Percentiles rank a stretch among this genome's conserved stretches.
These are phyloP conservation scores for Apodemus agrarius DNA, from an alignment of 2,797 vertebrate genomes.

Conservation along the genomic window DNA sequence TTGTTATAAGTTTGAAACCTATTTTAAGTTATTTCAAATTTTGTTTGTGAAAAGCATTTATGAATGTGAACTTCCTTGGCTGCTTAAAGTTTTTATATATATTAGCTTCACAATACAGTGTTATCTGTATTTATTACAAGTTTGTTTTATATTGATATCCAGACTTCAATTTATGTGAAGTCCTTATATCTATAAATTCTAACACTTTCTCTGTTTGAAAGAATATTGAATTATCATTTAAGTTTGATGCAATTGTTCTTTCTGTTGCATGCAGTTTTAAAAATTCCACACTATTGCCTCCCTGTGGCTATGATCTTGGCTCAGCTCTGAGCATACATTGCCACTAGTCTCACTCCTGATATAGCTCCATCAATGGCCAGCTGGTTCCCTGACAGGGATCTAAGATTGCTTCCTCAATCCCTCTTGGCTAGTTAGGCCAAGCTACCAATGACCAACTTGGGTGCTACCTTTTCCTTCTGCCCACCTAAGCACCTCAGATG, in stretches of 20 bases:
- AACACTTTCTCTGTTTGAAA: not conserved
- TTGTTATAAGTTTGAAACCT: not conserved
- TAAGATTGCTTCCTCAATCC: too few species aligned
- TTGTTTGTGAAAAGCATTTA: not conserved
- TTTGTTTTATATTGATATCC: not conserved
- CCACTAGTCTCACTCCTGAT: too few species aligned
- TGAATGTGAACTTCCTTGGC: not conserved
- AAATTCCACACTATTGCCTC: too few species aligned
- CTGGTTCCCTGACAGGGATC: too few species aligned
- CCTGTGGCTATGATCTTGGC: fast-evolving
- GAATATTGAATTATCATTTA: not conserved
- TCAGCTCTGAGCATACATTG: too few species aligned
- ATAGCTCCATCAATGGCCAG: too few species aligned
- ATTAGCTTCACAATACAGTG: not conserved
- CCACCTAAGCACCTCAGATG: too few species aligned
- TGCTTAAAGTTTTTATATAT: not conserved
- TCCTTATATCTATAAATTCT: not conserved
- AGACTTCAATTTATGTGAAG: not conserved
- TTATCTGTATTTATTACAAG: not conserved
- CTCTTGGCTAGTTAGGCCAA: too few species aligned
- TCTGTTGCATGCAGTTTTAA: too few species aligned
- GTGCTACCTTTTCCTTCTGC: too few species aligned
- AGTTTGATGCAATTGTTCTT: not conserved
- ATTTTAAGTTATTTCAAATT: not conserved
- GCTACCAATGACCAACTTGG: too few species aligned